Evolutionary conservation across 2,888 invertebrate species (phyloP), one percentile per base, ranked within the genome.

Genomic region (Ischnus inquisitorius): DNA sequence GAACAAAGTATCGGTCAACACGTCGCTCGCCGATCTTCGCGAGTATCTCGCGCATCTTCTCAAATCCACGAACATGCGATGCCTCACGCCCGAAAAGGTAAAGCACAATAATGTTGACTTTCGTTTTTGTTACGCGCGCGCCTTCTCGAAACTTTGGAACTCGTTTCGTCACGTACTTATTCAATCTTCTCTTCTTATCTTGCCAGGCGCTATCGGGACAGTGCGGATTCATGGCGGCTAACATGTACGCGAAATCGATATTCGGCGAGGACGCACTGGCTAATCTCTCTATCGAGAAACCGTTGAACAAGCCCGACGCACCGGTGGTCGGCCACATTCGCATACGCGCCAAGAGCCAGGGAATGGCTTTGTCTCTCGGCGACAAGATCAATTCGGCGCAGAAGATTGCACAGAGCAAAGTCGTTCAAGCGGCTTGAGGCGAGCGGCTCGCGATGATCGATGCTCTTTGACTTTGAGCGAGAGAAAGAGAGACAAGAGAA

Each of bases 141-240:
- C 6, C 22, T 19, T 14, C 28, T 28, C 25, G 19, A 48, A 65
- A 28, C 25, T 28, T 64, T 12, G 28, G 1, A 43, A 54, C 4
- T 57, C 22, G 16, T 51, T 62, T 57, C 46, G 16, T 19, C n/a
- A 43, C 25, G 25, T 25, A 12, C 46, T 62, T 34, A 5, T 12
- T 3, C 48, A 41, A 14, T 48, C 39, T 72, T 65, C 25, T 60
- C 25, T 51, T 41, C 76, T 65, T 43, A 39, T 82, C 60, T 74
- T 74, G 68, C 22, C 93, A 97, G 96, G 98, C 98, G 0, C 94
- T 99, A 77, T 97, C 97, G 0, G 99, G 99, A 0, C 98, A 99
- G 89, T 99, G 99, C 94, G 99, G 99, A 5, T 99, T 99, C 94
- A 98, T 99, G 98, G 99, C 99, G 5, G 99, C 99, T 62, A 99